Conservation (phyloP, 2,888 invertebrate species). For the Melinaea marsaeus region DNA sequence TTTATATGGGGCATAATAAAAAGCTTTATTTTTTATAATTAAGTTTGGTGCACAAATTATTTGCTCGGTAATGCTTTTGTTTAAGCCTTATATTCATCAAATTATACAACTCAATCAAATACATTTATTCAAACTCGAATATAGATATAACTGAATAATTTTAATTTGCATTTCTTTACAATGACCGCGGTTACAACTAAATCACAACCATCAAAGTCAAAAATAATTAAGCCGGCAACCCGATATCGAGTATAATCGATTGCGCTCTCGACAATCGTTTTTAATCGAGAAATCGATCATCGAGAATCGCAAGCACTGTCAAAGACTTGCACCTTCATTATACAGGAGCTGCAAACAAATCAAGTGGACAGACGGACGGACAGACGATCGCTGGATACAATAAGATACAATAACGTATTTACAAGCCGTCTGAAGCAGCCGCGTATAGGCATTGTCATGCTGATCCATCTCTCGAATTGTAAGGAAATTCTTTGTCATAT, state of each 20-base stretch:
- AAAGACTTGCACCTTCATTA: constrained; percentile 63
- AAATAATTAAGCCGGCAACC: constrained; percentile 49
- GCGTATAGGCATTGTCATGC: constrained; percentile 41
- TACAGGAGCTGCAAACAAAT: constrained; percentile 66
- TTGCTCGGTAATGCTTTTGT: no score
- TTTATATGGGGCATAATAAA: background rate
- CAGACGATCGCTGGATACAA: constrained; percentile 49
- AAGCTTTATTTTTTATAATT: background rate
- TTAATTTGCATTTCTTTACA: constrained; percentile 2
- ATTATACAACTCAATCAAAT: no score
- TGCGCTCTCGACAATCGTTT: constrained; percentile 52
- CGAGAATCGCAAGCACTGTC: constrained; percentile 49
- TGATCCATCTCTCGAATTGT: constrained; percentile 29
- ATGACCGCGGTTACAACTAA: constrained; percentile 20
- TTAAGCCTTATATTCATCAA: no score
- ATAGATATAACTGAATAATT: background rate
- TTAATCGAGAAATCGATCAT: constrained; percentile 60
- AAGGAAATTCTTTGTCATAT: constrained; percentile 28
- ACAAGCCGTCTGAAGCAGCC: constrained; percentile 49
- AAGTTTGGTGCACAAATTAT: no score
- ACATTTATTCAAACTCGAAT: no score
- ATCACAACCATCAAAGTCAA: constrained; percentile 37
- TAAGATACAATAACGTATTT: constrained; percentile 63
- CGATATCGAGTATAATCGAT: constrained; percentile 46
- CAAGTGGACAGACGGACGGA: constrained; percentile 59